A percentile compares a stretch with the other conserved stretches of the same genome.
phyloP scores from a whole-genome alignment of 1,140 invertebrate species.

The Zaprionus camerounensis region DNA sequence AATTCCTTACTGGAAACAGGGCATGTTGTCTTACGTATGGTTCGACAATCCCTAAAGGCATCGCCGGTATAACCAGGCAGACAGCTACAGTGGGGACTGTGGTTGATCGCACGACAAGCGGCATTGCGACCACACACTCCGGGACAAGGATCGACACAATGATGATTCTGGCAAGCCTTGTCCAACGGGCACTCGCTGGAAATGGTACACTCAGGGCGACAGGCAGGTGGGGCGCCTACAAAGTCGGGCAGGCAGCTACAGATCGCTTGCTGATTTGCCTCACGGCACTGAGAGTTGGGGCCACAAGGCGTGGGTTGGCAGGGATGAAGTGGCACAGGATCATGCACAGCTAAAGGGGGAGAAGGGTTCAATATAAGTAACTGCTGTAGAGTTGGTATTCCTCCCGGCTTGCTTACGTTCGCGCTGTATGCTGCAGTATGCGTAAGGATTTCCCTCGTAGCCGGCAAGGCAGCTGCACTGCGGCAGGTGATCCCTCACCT shows the following conservation, averaged over 20 bases:
- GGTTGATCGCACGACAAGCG: conserved; percentile 92
- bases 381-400: not conserved
- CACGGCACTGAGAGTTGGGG: conserved; percentile 90
- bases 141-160: conserved; percentile 93
- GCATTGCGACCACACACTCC: conserved; percentile 92
- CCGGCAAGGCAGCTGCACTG: conserved; percentile 89
- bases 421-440: conserved; percentile 86
- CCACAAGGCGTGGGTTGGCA: conserved; percentile 92
- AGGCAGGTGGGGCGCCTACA: conserved; percentile 90
- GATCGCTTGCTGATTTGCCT: conserved; percentile 89
- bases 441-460: conserved; percentile 89
- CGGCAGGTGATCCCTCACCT: conserved; percentile 90
- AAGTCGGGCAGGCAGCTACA: conserved; percentile 92
- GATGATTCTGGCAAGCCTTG: conserved; percentile 92
- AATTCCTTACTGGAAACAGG: too few relatives aligned
- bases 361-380: conserved; percentile 13
- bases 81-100: conserved; percentile 93
- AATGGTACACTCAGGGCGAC: conserved; percentile 92
- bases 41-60: conserved; percentile 90
- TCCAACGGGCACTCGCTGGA: conserved; percentile 92
- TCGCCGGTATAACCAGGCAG: conserved; percentile 91
- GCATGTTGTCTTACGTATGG: conserved; percentile 85
- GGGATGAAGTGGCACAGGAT: conserved; percentile 84
- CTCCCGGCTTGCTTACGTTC: conserved; percentile 85
- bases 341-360: conserved; percentile 47